These are phyloP conservation scores for Gila orcuttii DNA, from an alignment of 2,113 vertebrate species.

Conservation along the genomic window DNA sequence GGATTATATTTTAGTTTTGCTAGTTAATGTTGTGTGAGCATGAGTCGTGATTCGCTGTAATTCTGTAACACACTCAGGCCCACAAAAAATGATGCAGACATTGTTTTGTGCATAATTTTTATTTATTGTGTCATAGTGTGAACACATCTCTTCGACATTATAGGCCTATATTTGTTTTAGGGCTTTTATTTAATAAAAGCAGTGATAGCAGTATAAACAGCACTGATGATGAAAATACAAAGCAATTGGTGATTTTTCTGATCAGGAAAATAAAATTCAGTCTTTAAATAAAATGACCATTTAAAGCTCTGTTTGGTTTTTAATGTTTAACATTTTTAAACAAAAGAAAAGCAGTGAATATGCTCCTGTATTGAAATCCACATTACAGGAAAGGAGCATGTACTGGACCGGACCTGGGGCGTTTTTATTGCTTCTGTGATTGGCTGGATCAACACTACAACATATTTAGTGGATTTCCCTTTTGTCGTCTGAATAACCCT, in stretches of 20 bases:
- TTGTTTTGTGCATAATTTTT: constrained; percentile 18
- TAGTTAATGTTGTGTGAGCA: constrained; percentile 41
- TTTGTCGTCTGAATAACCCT: background rate
- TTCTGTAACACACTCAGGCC: constrained; percentile 26
- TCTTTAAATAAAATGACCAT: background rate
- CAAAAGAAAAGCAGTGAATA: constrained; percentile 60
- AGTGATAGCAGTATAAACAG: constrained; percentile 33
- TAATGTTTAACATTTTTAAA: constrained; percentile 54
- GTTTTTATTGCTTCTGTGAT: constrained; percentile 69
- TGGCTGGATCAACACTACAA: constrained; percentile 58
- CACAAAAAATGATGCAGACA: constrained; percentile 13
- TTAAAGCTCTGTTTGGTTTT: constrained; percentile 59
- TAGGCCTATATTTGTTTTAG: background rate
- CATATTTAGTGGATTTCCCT: background rate
- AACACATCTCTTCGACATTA: background rate
- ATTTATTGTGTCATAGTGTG: constrained; percentile 3
- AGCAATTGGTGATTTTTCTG: constrained; percentile 45
- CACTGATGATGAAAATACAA: constrained; percentile 74
- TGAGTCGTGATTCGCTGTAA: constrained; percentile 35
- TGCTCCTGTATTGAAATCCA: constrained; percentile 70
- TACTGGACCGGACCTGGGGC: constrained; percentile 55
- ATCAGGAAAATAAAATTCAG: background rate
- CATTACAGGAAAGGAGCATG: constrained; percentile 55
- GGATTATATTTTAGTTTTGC: background rate
- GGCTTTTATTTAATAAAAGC: constrained; percentile 21